Percentiles rank a stretch among this genome's conserved stretches.
Conservation (phyloP, 2,113 vertebrate genomes). For the Scomber colias region DNA sequence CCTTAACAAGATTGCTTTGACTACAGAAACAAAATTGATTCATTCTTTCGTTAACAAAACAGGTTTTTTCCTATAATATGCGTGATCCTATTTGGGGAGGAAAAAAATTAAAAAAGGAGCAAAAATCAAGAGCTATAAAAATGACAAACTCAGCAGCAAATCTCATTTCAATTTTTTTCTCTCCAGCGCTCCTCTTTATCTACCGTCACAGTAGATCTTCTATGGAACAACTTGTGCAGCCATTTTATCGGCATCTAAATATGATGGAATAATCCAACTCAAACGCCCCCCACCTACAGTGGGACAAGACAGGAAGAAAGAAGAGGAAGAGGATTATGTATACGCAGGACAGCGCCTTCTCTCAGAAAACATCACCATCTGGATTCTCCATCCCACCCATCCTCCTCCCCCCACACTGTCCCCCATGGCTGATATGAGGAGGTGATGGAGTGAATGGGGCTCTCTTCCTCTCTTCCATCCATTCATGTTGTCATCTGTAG, state of each 20-base stretch:
- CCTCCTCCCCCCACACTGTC: conserved; percentile 47
- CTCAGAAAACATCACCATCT: conserved; percentile 53
- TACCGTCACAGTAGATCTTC: conserved; percentile 61
- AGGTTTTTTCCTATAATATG: conserved; percentile 58
- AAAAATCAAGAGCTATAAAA: conserved; percentile 74
- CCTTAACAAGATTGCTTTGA: conserved; percentile 68
- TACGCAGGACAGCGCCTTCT: conserved; percentile 43
- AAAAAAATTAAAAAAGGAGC: conserved; percentile 40
- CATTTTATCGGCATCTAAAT: conserved; percentile 57
- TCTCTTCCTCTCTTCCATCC: conserved; percentile 55
- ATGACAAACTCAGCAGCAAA: conserved; percentile 84
- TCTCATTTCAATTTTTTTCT: conserved; percentile 55
- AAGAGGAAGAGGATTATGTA: conserved; percentile 50
- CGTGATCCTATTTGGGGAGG: conserved; percentile 59
- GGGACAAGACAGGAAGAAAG: conserved; percentile 53
- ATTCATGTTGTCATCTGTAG: conserved; percentile 38
- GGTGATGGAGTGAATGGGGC: conserved; percentile 58
- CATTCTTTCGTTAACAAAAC: conserved; percentile 65
- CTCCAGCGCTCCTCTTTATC: conserved; percentile 45
- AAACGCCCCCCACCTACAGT: conserved; percentile 56
- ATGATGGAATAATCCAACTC: conserved; percentile 67
- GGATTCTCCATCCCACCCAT: conserved; percentile 18
- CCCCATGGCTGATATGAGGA: conserved; percentile 63
- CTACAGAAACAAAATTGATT: conserved; percentile 70
- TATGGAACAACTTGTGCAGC: conserved; percentile 58